Evolutionary conservation across 2,113 vertebrate species (phyloP).

Genomic region (Potamarius usumacintae): DNA sequence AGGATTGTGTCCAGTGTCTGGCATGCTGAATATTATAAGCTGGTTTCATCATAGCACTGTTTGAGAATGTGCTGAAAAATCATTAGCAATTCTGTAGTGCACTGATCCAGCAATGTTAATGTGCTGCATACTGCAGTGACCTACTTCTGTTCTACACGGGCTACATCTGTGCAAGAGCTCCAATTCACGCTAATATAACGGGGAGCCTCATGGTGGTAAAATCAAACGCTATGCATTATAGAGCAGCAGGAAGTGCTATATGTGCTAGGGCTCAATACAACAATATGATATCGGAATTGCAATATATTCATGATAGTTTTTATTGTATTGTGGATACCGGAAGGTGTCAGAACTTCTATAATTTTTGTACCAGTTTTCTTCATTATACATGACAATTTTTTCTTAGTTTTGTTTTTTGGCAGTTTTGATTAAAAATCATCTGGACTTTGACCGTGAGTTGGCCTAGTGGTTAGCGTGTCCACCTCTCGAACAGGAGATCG

Average conservation of each 20-base stretch:
- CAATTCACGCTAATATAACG: background rate
- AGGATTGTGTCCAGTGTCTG: background rate
- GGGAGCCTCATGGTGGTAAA: background rate
- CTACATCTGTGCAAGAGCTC: background rate
- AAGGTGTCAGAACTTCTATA: no score
- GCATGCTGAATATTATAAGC: background rate
- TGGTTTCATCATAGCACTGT: background rate
- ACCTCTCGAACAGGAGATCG: no score
- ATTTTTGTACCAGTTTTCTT: background rate
- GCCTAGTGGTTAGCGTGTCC: no score
- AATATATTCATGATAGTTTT: background rate
- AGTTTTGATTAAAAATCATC: background rate
- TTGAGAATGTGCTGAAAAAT: slow-evolving; percentile 19
- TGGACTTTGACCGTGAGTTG: no score
- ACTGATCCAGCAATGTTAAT: slow-evolving; percentile 30
- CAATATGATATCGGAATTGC: background rate
- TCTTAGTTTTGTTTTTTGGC: background rate
- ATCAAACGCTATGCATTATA: background rate
- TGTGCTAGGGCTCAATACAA: background rate
- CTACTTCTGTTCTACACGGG: slow-evolving; percentile 37
- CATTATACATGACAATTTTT: background rate
- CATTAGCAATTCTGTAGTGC: background rate
- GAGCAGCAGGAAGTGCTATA: background rate
- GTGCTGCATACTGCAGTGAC: slow-evolving; percentile 31
- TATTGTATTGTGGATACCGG: background rate